These are phyloP conservation scores for Elephantulus edwardii DNA, from an alignment of 2,113 vertebrate species.

Conservation along the genomic window DNA sequence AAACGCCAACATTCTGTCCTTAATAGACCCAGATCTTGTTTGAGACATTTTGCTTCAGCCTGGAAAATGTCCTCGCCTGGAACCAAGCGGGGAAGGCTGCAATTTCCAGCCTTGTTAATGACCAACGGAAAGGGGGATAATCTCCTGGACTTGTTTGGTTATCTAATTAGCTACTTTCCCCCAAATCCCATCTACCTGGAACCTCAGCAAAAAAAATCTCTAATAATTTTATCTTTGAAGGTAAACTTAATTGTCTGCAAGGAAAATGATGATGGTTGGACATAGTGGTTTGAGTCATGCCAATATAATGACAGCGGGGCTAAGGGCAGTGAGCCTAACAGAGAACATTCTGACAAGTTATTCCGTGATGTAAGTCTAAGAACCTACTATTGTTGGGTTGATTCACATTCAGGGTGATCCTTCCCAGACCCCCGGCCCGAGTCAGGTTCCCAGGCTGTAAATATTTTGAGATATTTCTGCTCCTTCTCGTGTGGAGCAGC, in stretches of 20 bases:
- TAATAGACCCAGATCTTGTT: background rate
- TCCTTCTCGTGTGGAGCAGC: no score
- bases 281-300: background rate
- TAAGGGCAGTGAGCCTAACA: background rate
- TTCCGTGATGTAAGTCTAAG: no score
- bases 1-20: background rate
- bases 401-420: no score
- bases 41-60: conserved; percentile 5
- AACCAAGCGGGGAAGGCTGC: background rate
- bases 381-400: no score
- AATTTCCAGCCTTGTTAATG: conserved; percentile 55
- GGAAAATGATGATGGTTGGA: background rate
- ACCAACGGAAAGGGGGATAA: conserved; percentile 39
- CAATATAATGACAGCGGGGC: background rate
- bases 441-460: no score
- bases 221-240: conserved; percentile 20
- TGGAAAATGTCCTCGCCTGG: conserved; percentile 33
- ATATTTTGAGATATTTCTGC: no score
- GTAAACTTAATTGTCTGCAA: background rate
- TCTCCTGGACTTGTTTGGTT: conserved; percentile 14
- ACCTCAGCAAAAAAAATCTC: conserved; percentile 33
- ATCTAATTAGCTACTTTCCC: conserved; percentile 48
- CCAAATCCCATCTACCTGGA: conserved; percentile 33
- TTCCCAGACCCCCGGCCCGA: no score
- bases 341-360: background rate